Percentiles rank a stretch among this genome's conserved stretches.
Evolutionary conservation across 2,113 vertebrate species (phyloP).

Genomic region (Pachyramphus minor): DNA sequence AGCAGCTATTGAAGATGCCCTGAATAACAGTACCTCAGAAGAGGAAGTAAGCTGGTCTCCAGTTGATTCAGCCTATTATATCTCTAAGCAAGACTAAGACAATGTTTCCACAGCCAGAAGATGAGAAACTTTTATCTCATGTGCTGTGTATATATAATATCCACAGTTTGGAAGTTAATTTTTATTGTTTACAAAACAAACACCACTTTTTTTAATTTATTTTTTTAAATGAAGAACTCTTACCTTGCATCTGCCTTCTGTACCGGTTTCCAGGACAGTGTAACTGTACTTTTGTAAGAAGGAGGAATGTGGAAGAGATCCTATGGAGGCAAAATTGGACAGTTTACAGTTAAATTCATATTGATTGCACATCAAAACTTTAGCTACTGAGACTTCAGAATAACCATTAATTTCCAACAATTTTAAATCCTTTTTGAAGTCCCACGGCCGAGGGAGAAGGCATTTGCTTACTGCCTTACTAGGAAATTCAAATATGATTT

Average conservation of each 20-base stretch:
- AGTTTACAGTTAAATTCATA: neutral
- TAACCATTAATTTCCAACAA: neutral
- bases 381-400: neutral
- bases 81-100: neutral
- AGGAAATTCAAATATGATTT: neutral
- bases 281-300: constrained; percentile 97
- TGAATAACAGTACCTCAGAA: neutral
- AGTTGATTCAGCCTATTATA: neutral
- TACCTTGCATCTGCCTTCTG: constrained; percentile 89
- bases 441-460: neutral
- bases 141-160: neutral
- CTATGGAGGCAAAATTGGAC: constrained; percentile 68
- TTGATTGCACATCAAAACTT: neutral
- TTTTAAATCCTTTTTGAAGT: neutral
- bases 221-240: neutral
- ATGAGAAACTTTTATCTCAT: neutral
- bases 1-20: neutral
- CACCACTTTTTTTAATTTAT: neutral
- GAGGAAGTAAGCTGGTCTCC: neutral
- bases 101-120: neutral
- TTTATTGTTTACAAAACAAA: neutral
- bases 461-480: neutral
- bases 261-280: constrained; percentile 97
- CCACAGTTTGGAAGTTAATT: neutral
- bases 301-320: constrained; percentile 99